Evolutionary conservation across 2,888 invertebrate species (phyloP).

Genomic region (Allolobophora icterica): DNA sequence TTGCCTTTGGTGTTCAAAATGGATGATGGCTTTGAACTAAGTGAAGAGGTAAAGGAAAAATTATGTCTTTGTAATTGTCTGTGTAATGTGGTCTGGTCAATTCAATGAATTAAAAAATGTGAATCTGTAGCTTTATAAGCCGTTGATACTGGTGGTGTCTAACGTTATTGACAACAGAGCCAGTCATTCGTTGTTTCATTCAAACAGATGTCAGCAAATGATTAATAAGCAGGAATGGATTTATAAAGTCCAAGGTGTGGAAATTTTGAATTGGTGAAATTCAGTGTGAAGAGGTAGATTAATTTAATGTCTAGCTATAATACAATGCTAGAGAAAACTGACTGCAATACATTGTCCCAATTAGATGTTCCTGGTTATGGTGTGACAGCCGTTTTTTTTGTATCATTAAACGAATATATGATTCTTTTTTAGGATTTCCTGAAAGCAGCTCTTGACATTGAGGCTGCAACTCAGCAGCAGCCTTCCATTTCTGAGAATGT

Average conservation of each 20-base stretch:
- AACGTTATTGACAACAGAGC: background rate
- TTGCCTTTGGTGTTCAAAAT: background rate
- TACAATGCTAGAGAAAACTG: background rate
- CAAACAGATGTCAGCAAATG: background rate
- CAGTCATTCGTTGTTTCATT: background rate
- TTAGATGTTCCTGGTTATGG: too few species aligned
- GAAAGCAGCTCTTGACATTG: conserved; percentile 11
- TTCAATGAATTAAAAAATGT: background rate
- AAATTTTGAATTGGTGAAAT: background rate
- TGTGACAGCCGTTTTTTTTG: too few species aligned
- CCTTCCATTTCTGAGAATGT: background rate
- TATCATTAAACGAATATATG: too few species aligned
- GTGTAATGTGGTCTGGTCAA: background rate
- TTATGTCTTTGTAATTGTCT: background rate
- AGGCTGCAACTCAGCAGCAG: background rate
- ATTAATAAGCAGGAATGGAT: background rate
- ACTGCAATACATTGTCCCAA: too few species aligned
- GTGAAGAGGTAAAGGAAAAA: background rate
- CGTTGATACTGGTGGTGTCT: too few species aligned
- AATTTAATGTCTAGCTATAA: background rate
- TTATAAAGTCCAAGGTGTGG: background rate
- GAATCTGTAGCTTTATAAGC: background rate
- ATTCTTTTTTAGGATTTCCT: conserved; percentile 8
- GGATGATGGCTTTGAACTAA: background rate
- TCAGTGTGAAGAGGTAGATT: background rate